Evolutionary conservation across 2,888 invertebrate species (phyloP).

Genomic region (Pteria penguin): DNA sequence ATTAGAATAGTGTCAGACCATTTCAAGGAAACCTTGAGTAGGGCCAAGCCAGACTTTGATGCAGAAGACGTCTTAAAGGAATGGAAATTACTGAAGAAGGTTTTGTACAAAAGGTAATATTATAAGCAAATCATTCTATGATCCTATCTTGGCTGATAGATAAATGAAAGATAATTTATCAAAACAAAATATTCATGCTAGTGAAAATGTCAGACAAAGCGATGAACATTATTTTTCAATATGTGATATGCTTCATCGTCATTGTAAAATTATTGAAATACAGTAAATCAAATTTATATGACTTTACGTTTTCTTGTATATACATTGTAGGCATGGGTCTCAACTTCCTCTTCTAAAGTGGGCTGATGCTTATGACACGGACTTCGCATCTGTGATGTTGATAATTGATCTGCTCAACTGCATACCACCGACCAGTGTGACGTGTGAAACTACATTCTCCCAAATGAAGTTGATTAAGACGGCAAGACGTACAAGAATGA

Average conservation of each 20-base stretch:
- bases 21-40: background rate
- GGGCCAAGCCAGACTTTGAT: constrained; percentile 2
- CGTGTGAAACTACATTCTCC: constrained; percentile 25
- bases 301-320: background rate
- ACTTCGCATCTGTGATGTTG: constrained; percentile 6
- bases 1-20: background rate
- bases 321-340: constrained; percentile 9
- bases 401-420: constrained; percentile 2
- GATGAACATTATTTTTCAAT: too few species aligned
- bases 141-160: too few species aligned
- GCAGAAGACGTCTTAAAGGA: constrained; percentile 1
- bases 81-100: constrained; percentile 19
- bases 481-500: constrained; percentile 8
- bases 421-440: constrained; percentile 27
- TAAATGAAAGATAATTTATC: too few species aligned
- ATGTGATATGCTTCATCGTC: too few species aligned
- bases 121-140: too few species aligned
- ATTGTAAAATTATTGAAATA: background rate
- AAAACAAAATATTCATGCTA: too few species aligned
- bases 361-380: constrained; percentile 8
- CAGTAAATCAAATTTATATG: background rate
- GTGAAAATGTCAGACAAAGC: too few species aligned
- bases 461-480: constrained; percentile 34
- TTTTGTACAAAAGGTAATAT: constrained; percentile 21
- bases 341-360: constrained; percentile 1